These are phyloP conservation scores for Perodicticus potto DNA, from an alignment of 2,797 vertebrate species.

Conservation along the genomic window DNA sequence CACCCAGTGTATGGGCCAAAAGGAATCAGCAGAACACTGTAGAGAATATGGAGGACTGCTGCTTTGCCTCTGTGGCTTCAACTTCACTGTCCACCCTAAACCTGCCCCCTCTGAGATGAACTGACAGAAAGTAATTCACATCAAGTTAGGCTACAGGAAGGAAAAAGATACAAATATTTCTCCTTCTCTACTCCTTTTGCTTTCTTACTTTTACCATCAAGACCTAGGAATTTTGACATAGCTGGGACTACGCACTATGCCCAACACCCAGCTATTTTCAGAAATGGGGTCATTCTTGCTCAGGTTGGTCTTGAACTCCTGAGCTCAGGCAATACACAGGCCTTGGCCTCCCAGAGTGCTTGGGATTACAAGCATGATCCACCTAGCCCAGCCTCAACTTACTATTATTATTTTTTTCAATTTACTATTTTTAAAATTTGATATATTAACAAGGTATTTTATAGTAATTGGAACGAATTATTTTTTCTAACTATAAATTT, in stretches of 20 bases:
- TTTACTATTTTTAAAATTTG: neutral
- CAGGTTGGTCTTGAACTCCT: too few species aligned
- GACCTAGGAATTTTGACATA: neutral
- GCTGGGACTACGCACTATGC: neutral
- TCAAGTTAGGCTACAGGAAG: neutral
- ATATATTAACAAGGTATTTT: slow-evolving; percentile 35
- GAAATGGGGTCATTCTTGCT: too few species aligned
- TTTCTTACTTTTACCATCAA: slow-evolving; percentile 15
- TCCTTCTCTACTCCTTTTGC: neutral
- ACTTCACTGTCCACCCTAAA: neutral
- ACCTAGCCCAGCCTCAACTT: too few species aligned
- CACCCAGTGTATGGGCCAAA: neutral
- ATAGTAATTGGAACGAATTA: slow-evolving; percentile 1
- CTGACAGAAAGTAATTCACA: neutral
- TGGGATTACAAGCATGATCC: too few species aligned
- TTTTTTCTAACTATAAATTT: slow-evolving; percentile 44
- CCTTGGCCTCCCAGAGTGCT: too few species aligned
- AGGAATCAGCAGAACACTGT: slow-evolving; percentile 35
- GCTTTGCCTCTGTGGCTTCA: neutral
- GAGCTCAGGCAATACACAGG: too few species aligned
- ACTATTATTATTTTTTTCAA: neutral
- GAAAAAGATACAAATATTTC: neutral
- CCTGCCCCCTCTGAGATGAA: neutral
- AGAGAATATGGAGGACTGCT: neutral
- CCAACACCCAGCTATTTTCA: too few species aligned